Percentiles rank a stretch among this genome's conserved stretches.
phyloP scores from a whole-genome alignment of 2,113 vertebrate genomes.

The Amphilophus citrinellus region DNA sequence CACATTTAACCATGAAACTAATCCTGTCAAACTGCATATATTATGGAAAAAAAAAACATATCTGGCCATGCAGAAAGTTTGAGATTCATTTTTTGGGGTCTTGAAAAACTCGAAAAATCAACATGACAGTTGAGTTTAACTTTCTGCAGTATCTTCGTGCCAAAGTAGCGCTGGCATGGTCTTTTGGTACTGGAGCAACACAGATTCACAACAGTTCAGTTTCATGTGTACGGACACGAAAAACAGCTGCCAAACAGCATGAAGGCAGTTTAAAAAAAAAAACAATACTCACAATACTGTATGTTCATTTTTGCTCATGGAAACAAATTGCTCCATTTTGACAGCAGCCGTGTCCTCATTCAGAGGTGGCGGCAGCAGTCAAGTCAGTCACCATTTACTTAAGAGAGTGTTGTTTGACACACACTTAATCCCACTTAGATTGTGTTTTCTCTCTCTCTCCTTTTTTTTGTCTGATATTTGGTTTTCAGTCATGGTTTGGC shows the following conservation, averaged over 20 bases:
- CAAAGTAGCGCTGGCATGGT: background rate
- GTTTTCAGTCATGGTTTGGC: background rate
- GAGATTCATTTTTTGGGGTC: background rate
- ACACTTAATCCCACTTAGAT: background rate
- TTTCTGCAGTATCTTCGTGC: background rate
- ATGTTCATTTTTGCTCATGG: background rate
- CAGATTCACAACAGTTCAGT: too few species aligned
- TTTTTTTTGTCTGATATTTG: background rate
- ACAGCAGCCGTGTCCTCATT: background rate
- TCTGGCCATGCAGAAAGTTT: background rate
- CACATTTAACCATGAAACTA: background rate
- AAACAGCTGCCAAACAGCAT: background rate
- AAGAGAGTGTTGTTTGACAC: background rate
- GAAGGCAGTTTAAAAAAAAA: background rate
- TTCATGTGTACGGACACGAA: too few species aligned
- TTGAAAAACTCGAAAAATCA: background rate
- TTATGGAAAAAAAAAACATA: constrained; percentile 3
- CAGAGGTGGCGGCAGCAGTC: background rate
- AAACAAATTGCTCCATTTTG: background rate
- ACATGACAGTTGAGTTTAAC: background rate
- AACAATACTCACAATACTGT: background rate
- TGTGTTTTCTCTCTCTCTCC: background rate
- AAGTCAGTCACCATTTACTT: background rate
- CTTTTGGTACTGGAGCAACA: background rate
- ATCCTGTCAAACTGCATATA: background rate